Percentiles rank a stretch among this genome's conserved stretches.
phyloP scores from a whole-genome alignment of 1,140 invertebrate genomes.

The Eupeodes corollae region DNA sequence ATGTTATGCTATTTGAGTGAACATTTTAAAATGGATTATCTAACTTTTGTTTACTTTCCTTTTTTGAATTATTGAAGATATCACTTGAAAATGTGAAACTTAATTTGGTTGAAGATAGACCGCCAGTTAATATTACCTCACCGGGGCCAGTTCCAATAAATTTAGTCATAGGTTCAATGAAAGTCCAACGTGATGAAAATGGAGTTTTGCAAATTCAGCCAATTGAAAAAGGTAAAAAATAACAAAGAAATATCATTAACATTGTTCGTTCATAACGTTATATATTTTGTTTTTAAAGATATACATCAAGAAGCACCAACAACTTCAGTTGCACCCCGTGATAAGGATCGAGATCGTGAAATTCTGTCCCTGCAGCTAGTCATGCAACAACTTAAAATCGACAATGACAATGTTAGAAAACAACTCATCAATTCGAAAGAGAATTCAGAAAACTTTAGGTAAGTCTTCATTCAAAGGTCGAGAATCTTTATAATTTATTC shows the following conservation, averaged over 20 bases:
- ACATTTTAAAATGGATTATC: neutral
- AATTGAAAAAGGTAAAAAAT: constrained; percentile 14
- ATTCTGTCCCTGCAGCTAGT: constrained; percentile 40
- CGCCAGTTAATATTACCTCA: constrained; percentile 68
- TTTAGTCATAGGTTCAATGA: constrained; percentile 56
- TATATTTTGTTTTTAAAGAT: neutral
- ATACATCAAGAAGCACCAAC: too few relatives aligned
- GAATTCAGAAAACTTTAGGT: constrained; percentile 51
- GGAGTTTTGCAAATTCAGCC: constrained; percentile 66
- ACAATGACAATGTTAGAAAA: constrained; percentile 53
- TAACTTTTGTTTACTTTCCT: neutral
- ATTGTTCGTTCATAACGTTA: neutral
- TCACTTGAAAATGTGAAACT: constrained; percentile 55
- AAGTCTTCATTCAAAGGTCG: constrained; percentile 13
- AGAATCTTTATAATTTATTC: neutral
- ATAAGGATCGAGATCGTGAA: constrained; percentile 38
- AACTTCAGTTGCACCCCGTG: constrained; percentile 14
- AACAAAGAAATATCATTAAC: neutral
- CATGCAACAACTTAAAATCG: constrained; percentile 43
- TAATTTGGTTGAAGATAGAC: constrained; percentile 67
- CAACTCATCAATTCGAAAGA: constrained; percentile 48
- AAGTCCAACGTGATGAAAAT: constrained; percentile 50
- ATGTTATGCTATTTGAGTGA: constrained; percentile 8
- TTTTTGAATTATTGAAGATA: constrained; percentile 40
- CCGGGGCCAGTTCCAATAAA: constrained; percentile 70